These are phyloP conservation scores for Tribolium madens DNA, from an alignment of 1,140 invertebrate genomes.

Conservation along the genomic window DNA sequence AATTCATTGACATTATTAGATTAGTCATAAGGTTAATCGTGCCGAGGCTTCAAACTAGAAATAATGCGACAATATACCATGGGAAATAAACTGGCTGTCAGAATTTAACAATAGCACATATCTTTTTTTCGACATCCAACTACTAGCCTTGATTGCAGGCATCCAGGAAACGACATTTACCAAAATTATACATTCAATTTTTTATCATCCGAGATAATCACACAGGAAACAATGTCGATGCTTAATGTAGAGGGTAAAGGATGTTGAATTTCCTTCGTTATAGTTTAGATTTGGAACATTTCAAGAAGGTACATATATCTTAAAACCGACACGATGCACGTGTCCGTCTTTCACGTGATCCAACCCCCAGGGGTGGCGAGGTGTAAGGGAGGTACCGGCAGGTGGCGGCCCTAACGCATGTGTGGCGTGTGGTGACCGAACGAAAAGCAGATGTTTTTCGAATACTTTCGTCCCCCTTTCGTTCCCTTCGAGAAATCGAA, in stretches of 20 bases:
- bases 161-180: conserved; percentile 16
- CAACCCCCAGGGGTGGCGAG: conserved; percentile 17
- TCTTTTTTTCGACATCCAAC: conserved; percentile 7
- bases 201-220: background rate
- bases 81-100: background rate
- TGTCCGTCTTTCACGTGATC: conserved; percentile 5
- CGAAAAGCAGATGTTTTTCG: conserved; percentile 36
- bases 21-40: conserved; percentile 19
- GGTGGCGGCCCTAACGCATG: conserved; percentile 39
- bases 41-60: conserved; percentile 3
- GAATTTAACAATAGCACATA: background rate
- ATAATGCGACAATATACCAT: conserved; percentile 8
- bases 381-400: conserved; percentile 18
- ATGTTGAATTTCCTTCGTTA: background rate
- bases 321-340: conserved; percentile 34
- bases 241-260: background rate
- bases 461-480: conserved; percentile 36
- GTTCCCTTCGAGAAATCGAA: background rate
- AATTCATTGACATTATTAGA: conserved; percentile 41
- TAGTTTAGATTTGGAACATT: background rate
- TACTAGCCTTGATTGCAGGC: background rate
- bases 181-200: conserved; percentile 9
- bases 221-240: background rate
- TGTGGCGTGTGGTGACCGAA: conserved; percentile 41
- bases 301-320: background rate